Evolutionary conservation across 2,888 invertebrate species (phyloP).

Genomic region (Chromoteleia sp.): DNA sequence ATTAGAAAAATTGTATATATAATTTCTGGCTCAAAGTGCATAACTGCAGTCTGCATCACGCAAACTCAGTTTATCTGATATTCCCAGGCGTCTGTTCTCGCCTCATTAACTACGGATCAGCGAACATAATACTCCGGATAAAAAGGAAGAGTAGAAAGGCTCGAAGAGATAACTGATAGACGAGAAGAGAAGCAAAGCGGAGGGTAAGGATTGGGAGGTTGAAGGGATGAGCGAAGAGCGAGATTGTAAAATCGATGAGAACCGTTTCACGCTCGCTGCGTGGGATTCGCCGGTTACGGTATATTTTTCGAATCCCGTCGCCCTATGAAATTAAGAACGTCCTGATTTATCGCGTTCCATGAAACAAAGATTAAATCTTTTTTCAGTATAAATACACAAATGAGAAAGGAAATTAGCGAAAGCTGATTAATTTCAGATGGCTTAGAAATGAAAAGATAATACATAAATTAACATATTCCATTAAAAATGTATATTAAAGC

Average conservation of each 20-base stretch:
- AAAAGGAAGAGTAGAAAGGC: slow-evolving; percentile 63
- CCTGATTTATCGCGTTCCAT: slow-evolving; percentile 53
- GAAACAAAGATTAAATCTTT: slow-evolving; percentile 42
- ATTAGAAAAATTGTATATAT: slow-evolving; percentile 39
- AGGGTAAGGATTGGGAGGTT: slow-evolving; percentile 49
- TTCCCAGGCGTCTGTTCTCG: slow-evolving; percentile 75
- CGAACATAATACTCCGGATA: slow-evolving; percentile 74
- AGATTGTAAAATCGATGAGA: slow-evolving; percentile 79
- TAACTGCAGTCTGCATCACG: slow-evolving; percentile 57
- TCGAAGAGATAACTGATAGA: slow-evolving; percentile 66
- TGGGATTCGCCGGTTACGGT: slow-evolving; percentile 68
- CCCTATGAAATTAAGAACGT: slow-evolving; percentile 57
- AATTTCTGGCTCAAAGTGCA: slow-evolving; percentile 54
- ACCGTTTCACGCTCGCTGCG: slow-evolving; percentile 69
- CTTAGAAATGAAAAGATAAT: slow-evolving; percentile 51
- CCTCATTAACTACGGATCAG: slow-evolving; percentile 81
- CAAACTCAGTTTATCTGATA: slow-evolving; percentile 73
- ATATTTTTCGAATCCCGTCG: slow-evolving; percentile 61
- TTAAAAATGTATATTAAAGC: slow-evolving; percentile 48
- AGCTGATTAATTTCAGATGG: slow-evolving; percentile 53
- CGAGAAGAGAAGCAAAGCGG: slow-evolving; percentile 50
- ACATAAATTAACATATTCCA: slow-evolving; percentile 53
- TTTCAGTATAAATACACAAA: slow-evolving; percentile 37
- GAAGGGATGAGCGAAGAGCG: slow-evolving; percentile 64
- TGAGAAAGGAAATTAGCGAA: slow-evolving; percentile 46